A percentile compares a stretch with the other conserved stretches of the same genome.
Evolutionary conservation across 2,113 vertebrate genomes (phyloP).

Genomic region (Pollimyrus isidori): DNA sequence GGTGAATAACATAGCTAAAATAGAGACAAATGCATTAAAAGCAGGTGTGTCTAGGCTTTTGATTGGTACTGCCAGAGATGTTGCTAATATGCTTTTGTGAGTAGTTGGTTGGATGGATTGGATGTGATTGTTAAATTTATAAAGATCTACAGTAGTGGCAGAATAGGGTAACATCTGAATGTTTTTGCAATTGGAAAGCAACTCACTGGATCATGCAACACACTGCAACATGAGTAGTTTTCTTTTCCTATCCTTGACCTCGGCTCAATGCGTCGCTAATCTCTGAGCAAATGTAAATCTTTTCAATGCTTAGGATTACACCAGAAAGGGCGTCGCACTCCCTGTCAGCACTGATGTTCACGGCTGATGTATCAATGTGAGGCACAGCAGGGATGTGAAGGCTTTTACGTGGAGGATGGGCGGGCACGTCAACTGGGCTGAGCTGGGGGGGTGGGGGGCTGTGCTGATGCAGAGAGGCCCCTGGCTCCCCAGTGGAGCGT

Average conservation of each 20-base stretch:
- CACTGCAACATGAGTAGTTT: slow-evolving; percentile 35
- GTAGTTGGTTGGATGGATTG: neutral
- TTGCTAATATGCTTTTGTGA: neutral
- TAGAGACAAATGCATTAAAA: neutral
- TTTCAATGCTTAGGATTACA: neutral
- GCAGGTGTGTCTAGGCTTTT: neutral
- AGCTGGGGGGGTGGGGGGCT: neutral
- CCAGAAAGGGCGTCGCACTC: neutral
- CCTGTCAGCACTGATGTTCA: neutral
- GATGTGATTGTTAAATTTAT: neutral
- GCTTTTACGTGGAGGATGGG: slow-evolving; percentile 15
- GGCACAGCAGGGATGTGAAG: neutral
- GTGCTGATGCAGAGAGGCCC: neutral
- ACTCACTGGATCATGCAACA: neutral
- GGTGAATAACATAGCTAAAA: neutral
- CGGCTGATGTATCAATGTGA: slow-evolving; percentile 1
- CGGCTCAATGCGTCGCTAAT: neutral
- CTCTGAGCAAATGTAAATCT: neutral
- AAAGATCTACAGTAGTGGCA: neutral
- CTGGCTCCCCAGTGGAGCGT: slow-evolving; percentile 2
- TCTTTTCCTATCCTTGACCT: slow-evolving; percentile 37
- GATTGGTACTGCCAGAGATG: neutral
- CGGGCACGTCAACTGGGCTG: neutral
- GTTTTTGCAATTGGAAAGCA: neutral
- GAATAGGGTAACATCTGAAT: neutral